phyloP scores from a whole-genome alignment of 1,140 invertebrate genomes.

The Drosophila paulistorum region DNA sequence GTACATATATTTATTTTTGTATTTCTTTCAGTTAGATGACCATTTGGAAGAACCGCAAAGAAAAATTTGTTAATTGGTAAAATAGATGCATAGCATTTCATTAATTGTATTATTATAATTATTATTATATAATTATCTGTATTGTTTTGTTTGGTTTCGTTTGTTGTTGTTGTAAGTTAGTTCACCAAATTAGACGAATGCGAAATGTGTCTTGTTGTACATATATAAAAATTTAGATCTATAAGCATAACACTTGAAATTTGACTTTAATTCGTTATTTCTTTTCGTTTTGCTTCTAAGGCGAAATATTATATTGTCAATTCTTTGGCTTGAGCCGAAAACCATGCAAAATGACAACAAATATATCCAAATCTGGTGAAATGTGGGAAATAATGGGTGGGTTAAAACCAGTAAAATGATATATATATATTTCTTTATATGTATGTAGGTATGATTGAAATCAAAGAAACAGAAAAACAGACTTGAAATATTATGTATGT shows the following conservation, averaged over 20 bases:
- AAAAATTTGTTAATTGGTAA: slow-evolving; percentile 53
- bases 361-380: slow-evolving; percentile 68
- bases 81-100: slow-evolving; percentile 38
- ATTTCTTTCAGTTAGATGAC: slow-evolving; percentile 39
- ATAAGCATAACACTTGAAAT: slow-evolving; percentile 81
- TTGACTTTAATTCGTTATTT: slow-evolving; percentile 72
- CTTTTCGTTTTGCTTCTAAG: slow-evolving; percentile 70
- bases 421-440: not conserved
- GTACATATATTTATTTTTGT: slow-evolving; percentile 16
- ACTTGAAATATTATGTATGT: slow-evolving; percentile 16
- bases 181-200: slow-evolving; percentile 58
- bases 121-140: not conserved
- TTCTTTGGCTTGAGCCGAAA: slow-evolving; percentile 82
- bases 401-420: slow-evolving; percentile 1
- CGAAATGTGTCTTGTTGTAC: slow-evolving; percentile 50
- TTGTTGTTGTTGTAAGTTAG: slow-evolving; percentile 16
- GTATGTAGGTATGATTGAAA: not conserved
- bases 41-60: slow-evolving; percentile 70
- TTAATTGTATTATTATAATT: slow-evolving; percentile 1
- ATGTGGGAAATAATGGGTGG: slow-evolving; percentile 6
- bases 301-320: slow-evolving; percentile 83
- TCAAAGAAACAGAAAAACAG: not conserved
- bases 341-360: slow-evolving; percentile 82
- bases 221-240: slow-evolving; percentile 81
- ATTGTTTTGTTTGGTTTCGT: not conserved